These are phyloP conservation scores for Coregonus ussuriensis DNA, from an alignment of 2,797 vertebrate species.

Conservation along the genomic window DNA sequence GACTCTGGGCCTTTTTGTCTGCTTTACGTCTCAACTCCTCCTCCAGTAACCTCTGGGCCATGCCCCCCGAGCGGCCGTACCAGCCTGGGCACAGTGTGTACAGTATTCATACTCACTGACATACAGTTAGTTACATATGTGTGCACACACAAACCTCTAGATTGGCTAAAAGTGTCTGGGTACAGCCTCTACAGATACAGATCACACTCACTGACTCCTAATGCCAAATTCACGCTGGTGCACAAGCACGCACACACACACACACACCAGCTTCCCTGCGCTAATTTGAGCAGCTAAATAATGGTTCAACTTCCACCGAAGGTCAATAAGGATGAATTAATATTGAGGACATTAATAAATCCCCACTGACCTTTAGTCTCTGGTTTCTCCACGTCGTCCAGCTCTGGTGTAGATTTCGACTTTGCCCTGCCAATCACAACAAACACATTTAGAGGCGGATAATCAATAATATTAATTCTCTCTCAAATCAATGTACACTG, in stretches of 20 bases:
- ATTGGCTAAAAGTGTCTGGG: too few species aligned
- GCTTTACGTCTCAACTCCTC: conserved; percentile 62
- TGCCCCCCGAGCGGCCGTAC: conserved; percentile 45
- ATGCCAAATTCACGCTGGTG: too few species aligned
- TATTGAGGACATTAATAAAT: neutral
- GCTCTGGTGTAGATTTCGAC: conserved; percentile 87
- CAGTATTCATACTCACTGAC: neutral
- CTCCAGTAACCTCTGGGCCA: conserved; percentile 67
- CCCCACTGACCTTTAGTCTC: conserved; percentile 79
- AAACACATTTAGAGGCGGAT: neutral
- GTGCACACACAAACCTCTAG: neutral
- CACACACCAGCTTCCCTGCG: neutral
- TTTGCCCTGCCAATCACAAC: conserved; percentile 76
- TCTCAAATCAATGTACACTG: neutral
- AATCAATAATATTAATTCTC: neutral
- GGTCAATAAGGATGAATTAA: neutral
- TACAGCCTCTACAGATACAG: neutral
- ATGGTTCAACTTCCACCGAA: neutral
- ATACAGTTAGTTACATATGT: neutral
- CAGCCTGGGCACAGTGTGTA: conserved; percentile 32
- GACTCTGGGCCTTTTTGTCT: conserved; percentile 49
- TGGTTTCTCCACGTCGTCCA: conserved; percentile 76
- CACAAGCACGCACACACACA: too few species aligned
- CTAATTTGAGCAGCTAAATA: neutral
- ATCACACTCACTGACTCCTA: neutral